Evolutionary conservation across 2,797 vertebrate genomes (phyloP).

Genomic region (Trematomus bernacchii): DNA sequence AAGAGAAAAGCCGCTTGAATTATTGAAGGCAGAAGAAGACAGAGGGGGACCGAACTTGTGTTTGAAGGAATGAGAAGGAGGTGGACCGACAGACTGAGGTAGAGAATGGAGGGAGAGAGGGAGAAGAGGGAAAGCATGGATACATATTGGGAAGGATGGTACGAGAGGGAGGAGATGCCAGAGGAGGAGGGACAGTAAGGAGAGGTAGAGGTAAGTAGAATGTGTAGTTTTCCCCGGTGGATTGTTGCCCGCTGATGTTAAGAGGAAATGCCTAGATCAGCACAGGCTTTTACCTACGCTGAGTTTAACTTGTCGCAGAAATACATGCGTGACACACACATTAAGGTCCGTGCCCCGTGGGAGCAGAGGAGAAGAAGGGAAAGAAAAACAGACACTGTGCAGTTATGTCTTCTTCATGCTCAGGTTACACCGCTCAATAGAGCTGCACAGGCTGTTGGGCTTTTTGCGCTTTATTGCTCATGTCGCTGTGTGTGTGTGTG

Average conservation of each 20-base stretch:
- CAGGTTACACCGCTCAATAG: constrained; percentile 53
- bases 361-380: constrained; percentile 53
- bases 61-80: constrained; percentile 28
- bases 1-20: constrained; percentile 71
- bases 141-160: constrained; percentile 17
- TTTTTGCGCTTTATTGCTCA: constrained; percentile 51
- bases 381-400: constrained; percentile 62
- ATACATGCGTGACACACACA: constrained; percentile 39
- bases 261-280: constrained; percentile 65
- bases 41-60: constrained; percentile 52
- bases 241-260: constrained; percentile 73
- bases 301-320: constrained; percentile 63
- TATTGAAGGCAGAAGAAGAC: constrained; percentile 65
- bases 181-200: constrained; percentile 23
- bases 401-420: constrained; percentile 60
- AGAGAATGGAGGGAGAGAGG: constrained; percentile 15
- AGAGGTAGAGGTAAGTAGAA: constrained; percentile 37
- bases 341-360: constrained; percentile 28
- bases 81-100: constrained; percentile 11
- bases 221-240: constrained; percentile 57
- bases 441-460: constrained; percentile 45
- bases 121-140: constrained; percentile 10
- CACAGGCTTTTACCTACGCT: constrained; percentile 46
- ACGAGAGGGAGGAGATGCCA: constrained; percentile 21
- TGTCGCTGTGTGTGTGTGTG: constrained; percentile 23